Conservation (phyloP, 2,113 vertebrate species). For the Thermophis baileyi region DNA sequence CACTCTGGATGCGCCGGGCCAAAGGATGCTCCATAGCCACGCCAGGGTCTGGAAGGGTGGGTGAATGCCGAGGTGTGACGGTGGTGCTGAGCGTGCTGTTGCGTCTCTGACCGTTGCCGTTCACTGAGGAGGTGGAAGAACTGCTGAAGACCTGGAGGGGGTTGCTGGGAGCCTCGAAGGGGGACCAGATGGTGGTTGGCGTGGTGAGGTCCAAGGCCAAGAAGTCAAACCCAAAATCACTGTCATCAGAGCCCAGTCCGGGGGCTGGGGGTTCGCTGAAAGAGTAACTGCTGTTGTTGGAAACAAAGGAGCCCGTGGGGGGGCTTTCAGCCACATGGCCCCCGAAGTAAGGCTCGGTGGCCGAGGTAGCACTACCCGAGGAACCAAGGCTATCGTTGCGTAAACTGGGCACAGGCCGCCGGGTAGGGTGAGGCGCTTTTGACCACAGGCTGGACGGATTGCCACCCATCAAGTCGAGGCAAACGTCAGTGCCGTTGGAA, state of each 20-base stretch:
- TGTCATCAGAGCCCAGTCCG: conserved; percentile 55
- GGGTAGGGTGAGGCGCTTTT: conserved; percentile 68
- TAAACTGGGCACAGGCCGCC: conserved; percentile 47
- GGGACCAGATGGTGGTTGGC: conserved; percentile 86
- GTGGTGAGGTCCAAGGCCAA: conserved; percentile 71
- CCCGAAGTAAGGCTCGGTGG: conserved; percentile 72
- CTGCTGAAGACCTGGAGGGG: conserved; percentile 70
- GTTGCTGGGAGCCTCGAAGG: conserved; percentile 70
- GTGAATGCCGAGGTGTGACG: conserved; percentile 72
- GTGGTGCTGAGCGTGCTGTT: conserved; percentile 76
- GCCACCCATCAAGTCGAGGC: conserved; percentile 82
- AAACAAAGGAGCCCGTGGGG: conserved; percentile 78
- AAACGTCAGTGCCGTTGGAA: conserved; percentile 94
- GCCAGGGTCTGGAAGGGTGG: conserved; percentile 74
- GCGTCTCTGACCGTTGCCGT: conserved; percentile 59
- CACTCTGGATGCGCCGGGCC: conserved; percentile 83
- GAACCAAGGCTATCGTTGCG: conserved; percentile 67
- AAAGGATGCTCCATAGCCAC: conserved; percentile 79
- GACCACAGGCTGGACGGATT: conserved; percentile 77
- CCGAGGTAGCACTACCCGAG: conserved; percentile 50
- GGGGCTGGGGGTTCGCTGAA: conserved; percentile 69
- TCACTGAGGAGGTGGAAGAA: conserved; percentile 60
- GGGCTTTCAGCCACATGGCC: conserved; percentile 62
- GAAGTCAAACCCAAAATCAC: conserved; percentile 90
- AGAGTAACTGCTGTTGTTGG: conserved; percentile 67